These are phyloP conservation scores for Eumeta japonica DNA, from an alignment of 1,140 invertebrate species.

Conservation along the genomic window DNA sequence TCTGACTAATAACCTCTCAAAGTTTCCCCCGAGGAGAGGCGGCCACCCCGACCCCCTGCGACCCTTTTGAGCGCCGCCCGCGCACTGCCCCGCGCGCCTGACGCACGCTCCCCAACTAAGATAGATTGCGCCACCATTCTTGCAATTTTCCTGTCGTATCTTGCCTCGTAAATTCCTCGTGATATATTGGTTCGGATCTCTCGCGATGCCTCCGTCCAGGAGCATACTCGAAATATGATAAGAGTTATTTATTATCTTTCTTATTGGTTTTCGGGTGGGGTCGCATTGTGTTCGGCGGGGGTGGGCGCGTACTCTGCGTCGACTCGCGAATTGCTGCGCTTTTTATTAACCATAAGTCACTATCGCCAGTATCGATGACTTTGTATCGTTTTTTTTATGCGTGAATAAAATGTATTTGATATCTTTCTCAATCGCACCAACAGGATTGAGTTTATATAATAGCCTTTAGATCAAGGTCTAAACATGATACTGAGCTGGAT, in stretches of 20 bases:
- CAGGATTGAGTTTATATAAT: no score
- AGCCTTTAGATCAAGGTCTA: no score
- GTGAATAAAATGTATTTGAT: no score
- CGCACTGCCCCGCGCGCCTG: slow-evolving; percentile 26
- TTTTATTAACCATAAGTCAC: no score
- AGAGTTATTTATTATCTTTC: slow-evolving; percentile 59
- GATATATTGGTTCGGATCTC: slow-evolving; percentile 72
- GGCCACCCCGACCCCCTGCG: slow-evolving; percentile 14
- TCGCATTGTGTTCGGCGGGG: slow-evolving; percentile 27
- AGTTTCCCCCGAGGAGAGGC: slow-evolving; percentile 32
- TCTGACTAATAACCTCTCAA: slow-evolving; percentile 61
- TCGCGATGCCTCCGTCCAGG: slow-evolving; percentile 59
- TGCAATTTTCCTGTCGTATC: slow-evolving; percentile 78
- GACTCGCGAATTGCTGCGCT: no score
- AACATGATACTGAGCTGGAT: no score
- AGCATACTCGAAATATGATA: slow-evolving; percentile 59
- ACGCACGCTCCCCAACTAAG: slow-evolving; percentile 59
- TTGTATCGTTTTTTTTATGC: no score
- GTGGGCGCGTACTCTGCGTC: no score
- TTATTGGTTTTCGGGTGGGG: slow-evolving; percentile 54
- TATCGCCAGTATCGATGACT: no score
- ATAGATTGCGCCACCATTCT: slow-evolving; percentile 76
- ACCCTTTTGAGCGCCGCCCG: slow-evolving; percentile 16
- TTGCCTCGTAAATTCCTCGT: slow-evolving; percentile 72
- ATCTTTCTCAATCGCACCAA: no score